phyloP scores from a whole-genome alignment of 2,888 invertebrate species.

The Danaus chrysippus region DNA sequence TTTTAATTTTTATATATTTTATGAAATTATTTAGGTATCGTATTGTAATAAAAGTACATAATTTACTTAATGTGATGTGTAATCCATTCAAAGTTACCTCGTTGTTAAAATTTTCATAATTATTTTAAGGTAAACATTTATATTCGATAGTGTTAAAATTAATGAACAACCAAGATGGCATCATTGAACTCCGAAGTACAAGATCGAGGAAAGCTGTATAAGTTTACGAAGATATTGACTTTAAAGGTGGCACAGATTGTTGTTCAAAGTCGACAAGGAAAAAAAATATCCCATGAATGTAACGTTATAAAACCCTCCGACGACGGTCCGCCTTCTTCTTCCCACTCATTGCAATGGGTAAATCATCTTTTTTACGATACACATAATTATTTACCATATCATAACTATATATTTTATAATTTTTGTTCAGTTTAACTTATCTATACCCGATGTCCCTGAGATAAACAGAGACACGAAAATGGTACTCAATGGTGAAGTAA shows the following conservation, averaged over 20 bases:
- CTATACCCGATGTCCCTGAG: slow-evolving; percentile 90
- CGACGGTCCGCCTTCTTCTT: slow-evolving; percentile 46
- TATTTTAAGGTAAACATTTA: background rate
- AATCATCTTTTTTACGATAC: slow-evolving; percentile 17
- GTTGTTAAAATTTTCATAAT: background rate
- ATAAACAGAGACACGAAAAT: slow-evolving; percentile 89
- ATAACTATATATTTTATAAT: slow-evolving; percentile 40
- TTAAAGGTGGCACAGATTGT: slow-evolving; percentile 94
- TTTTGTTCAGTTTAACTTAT: slow-evolving; percentile 89
- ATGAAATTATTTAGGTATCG: no score
- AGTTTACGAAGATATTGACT: slow-evolving; percentile 92
- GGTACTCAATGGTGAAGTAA: slow-evolving; percentile 77
- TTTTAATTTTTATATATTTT: no score
- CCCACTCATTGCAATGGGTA: slow-evolving; percentile 60
- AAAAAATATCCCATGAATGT: slow-evolving; percentile 81
- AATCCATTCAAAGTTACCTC: background rate
- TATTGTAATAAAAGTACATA: no score
- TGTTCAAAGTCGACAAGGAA: slow-evolving; percentile 93
- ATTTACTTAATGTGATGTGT: background rate
- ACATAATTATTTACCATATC: background rate
- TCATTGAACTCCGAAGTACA: slow-evolving; percentile 55
- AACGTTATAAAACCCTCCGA: slow-evolving; percentile 48
- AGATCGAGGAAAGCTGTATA: slow-evolving; percentile 83
- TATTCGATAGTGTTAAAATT: slow-evolving; percentile 2
- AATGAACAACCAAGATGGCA: slow-evolving; percentile 47